Base-by-base conservation (phyloP, 2,888 invertebrate species). In the Dorcus parallelipipedus region DNA sequence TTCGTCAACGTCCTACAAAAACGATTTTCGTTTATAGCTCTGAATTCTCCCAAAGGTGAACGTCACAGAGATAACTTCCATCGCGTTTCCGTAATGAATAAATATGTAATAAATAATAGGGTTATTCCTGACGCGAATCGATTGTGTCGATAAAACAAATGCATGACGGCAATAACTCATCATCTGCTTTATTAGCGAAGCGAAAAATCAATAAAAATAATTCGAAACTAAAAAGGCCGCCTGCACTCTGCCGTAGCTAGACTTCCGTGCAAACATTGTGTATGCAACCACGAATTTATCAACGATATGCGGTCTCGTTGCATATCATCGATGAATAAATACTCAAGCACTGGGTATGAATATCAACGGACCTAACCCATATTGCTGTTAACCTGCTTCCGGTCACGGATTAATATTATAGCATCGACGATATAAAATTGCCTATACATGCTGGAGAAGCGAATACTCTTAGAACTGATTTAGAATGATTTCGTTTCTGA, bases 301-400 rank as follows among this genome's bases (percentile, higher is more conserved):
- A 33, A 4, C 26, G 26, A 33, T 33, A 33, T 33, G 59, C 26
- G 55, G 55, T 56, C 55, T 52, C 14, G 49, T 43, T 58, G 52
- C 59, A 60, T 55, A 62, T 62, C 57, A 60, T 62, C 59, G 59
- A 60, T 62, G 62, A 62, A 60, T 62, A 62, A 62, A 59, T 59
- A 59, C 53, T 41, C 42, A 51, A 51, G 54, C 48, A 42, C 55
- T 49, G 6, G 43, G 56, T 33, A 54, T 47, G 63, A 60, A 63
- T 54, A 63, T 54, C 55, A 56, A 56, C 49, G 59, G 57, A 63
- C 59, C 59, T 63, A 61, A 63, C 63, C 63, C 63, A 63, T 60
- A 63, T 33, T 63, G 63, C 51, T 63, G 63, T 55, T 63, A 59
- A 63, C 63, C 63, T 59, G 59, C 57, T 57, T 63, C 61, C 60